Evolutionary conservation across 1,140 invertebrate species (phyloP), one percentile per base, ranked within the genome.

Genomic region (Bactericera cockerelli): DNA sequence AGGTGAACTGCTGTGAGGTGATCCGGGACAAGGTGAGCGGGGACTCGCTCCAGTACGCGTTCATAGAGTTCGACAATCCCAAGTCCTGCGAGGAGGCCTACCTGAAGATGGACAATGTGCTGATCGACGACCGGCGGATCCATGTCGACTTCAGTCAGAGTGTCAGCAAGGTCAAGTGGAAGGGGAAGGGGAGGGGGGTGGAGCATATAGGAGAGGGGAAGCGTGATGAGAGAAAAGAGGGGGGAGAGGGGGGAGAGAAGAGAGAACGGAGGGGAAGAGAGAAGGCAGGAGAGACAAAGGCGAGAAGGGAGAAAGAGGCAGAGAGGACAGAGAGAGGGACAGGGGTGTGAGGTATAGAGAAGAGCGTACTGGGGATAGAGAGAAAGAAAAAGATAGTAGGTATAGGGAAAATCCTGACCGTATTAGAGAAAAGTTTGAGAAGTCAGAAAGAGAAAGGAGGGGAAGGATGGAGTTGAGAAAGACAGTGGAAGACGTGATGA

Each of bases 121-220:
- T 99, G 0, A 99, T 99, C 66, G 97, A 99, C 75, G 97, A 99
- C 70, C 74, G 97, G 53, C 77, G 97, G 65, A 99, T 99, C 65
- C 96, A 99, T 72, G 97, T 99, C 1, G 97, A 99, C 72, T 99
- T 99, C 74, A 97, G 93, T 65, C 97, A 99, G 69, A 97, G 93
- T 42, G 95, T 99, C 0, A 82, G 93, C 0, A 96, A 95, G 73
- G 81, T 91, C 65, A 82, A 82, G 64, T 93, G 88, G 87, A 76
- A 80, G 58, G 89, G 89, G 1, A 92, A 92, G 72, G 89, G 86
- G 0, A 78, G 81, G 67, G 83, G 84, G 13, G 75, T 84, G 1
- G 75, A 76, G 61, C 74, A 79, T 33, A 58, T 64, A 19, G 63
- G 66, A 42, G 63, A 63, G 55, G 60, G 59, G 31, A 38, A 56